Evolutionary conservation across 2,888 invertebrate species (phyloP).

Genomic region (Branchellion lobata): DNA sequence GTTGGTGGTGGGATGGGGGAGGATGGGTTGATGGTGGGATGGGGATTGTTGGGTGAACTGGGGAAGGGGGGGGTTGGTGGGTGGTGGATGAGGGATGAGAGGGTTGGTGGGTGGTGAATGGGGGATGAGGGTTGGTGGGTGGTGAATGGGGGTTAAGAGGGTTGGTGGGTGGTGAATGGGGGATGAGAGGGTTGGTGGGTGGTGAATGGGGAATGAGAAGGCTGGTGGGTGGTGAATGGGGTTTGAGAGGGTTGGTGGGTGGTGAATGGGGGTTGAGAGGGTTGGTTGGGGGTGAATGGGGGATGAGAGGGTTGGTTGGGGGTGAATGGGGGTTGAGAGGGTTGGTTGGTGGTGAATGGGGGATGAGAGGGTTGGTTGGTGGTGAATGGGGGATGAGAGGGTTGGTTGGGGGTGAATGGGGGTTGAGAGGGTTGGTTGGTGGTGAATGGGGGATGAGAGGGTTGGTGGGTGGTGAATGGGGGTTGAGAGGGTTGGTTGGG

Average conservation of each 20-base stretch:
- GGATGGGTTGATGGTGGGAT: not conserved
- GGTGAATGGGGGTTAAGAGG: too few species aligned
- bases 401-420: slow-evolving; percentile 57
- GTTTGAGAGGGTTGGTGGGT: too few species aligned
- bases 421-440: too few species aligned
- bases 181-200: not conserved
- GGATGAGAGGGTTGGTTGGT: slow-evolving; percentile 54
- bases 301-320: slow-evolving; percentile 64
- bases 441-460: too few species aligned
- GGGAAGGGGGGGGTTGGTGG: not conserved
- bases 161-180: too few species aligned
- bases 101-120: too few species aligned
- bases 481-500: too few species aligned
- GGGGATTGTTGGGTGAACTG: too few species aligned
- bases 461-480: too few species aligned
- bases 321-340: slow-evolving; percentile 52
- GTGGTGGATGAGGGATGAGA: not conserved
- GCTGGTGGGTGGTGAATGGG: not conserved
- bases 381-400: slow-evolving; percentile 66
- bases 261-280: too few species aligned
- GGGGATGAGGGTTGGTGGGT: too few species aligned
- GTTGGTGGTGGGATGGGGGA: not conserved
- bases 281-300: slow-evolving; percentile 64
- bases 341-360: too few species aligned
- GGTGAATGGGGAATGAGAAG: slow-evolving; percentile 2